Conservation (phyloP, 2,113 vertebrate genomes). For the Carlito syrichta region DNA sequence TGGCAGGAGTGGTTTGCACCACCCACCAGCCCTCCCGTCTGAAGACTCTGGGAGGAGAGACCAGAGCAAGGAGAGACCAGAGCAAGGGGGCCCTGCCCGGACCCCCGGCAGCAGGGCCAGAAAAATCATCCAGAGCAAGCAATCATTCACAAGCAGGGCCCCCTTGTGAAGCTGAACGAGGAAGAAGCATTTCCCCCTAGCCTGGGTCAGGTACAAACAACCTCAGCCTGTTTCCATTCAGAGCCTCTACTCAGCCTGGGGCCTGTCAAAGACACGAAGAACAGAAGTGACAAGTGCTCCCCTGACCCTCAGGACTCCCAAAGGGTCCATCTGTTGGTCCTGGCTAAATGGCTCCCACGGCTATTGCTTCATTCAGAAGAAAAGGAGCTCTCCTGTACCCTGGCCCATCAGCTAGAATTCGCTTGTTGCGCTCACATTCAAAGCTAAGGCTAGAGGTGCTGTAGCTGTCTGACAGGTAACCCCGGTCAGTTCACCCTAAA, state of each 20-base stretch:
- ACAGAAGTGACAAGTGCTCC: neutral
- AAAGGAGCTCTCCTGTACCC: neutral
- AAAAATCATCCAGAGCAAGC: too few species aligned
- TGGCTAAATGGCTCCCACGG: neutral
- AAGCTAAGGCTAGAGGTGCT: neutral
- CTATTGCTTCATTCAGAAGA: neutral
- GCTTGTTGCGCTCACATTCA: neutral
- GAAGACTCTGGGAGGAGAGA: neutral
- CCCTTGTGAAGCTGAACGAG: neutral
- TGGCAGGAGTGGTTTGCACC: neutral
- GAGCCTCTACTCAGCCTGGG: neutral
- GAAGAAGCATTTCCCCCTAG: neutral
- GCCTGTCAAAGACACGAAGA: neutral
- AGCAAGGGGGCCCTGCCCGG: too few species aligned
- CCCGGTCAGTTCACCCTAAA: neutral
- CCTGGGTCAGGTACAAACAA: neutral
- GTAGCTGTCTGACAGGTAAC: neutral
- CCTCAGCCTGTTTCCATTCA: neutral
- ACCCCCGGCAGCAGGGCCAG: too few species aligned
- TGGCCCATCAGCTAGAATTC: neutral
- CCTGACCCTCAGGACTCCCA: neutral
- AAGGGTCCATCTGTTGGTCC: neutral
- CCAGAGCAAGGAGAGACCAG: neutral
- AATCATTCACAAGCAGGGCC: too few species aligned
- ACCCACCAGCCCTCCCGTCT: neutral